Base-by-base conservation (phyloP, 2,888 invertebrate genomes). In the Drosophila pullipes region DNA sequence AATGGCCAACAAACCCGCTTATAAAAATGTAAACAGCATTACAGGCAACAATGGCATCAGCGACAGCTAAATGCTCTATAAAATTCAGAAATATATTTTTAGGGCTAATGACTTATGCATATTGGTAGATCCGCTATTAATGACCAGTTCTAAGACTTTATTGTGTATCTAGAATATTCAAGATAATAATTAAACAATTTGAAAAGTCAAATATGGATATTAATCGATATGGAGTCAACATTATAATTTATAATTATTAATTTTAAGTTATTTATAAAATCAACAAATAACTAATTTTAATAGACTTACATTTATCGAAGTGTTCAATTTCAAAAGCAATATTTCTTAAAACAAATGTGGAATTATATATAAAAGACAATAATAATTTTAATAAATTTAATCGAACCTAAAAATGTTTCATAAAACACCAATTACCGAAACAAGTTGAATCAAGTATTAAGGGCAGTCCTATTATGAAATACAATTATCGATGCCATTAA, bases 21-120 rank as follows among this genome's bases (percentile, higher is more conserved):
- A 60, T 41, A 66, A 77, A 74, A 69, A 69, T 71, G 61, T 74
- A 71, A 69, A 68, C 74, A 81, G 58, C 39, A 50, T 52, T 11
- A 28, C 6, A 16, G 11, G 22, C 35, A 33, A 22, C 28, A 4
- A 33, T 3, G 3, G 2, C 3, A 9, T n/a, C 25, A 37, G 3
- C 54, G 5, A 37, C 28, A 16, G 13, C 7, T 11, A 16, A 47
- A 74, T 76, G 31, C 69, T 54, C 73, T 76, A 22, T 13, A 44
- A 0, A 18, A 22, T 33, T 11, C 37, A 47, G 4, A 35, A 2
- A 30, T 25, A 13, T 22, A 52, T 1, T 1, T n/a, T 1, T 6
- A 2, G 6, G 3, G 11, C 22, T 0, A 9, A 0, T 16, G 22
- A 35, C 7, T 4, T 9, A n/a, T 3, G 39, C 4, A 39, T 3